Evolutionary conservation across 2,888 invertebrate genomes (phyloP), one percentile per base, ranked within the genome.

Genomic region (Drosophila neonasuta): DNA sequence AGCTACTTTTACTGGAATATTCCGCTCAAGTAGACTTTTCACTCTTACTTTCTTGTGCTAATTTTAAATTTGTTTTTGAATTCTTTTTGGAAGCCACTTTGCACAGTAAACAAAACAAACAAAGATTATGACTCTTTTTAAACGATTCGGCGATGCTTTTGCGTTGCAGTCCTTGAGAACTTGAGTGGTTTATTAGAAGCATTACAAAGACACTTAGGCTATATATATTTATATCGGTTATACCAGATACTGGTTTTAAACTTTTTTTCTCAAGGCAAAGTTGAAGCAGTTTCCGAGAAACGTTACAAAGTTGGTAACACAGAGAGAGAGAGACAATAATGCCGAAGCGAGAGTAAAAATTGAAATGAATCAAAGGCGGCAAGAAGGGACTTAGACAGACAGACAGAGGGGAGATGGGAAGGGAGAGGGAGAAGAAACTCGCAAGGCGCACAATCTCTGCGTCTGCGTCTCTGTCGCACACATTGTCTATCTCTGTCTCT

Each of bases 361-460:
- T 66, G 57, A 71, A 75, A 73, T 79, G 76, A 66, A 79, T 75
- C 76, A 79, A 69, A 69, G 51, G 52, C 39, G 3, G 13, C 39
- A 13, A 39, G n/a, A 13, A 39, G n/a, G 7, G 13, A 39, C 39
- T 13, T 6, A 11, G 59, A 64, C 52, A 41, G 45, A 54, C 55
- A 36, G 13, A 32, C 11, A 48, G 46, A 34, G 11, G 4, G 10
- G 10, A 10, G 17, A 9, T 11, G 17, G 34, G 10, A 1, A 20
- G 7, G 13, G 11, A 44, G 10, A 15, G 11, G 41, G 52, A 24
- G 56, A 52, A 48, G 29, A 15, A 42, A 34, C 51, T 66, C 57
- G 29, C n/a, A 67, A 46, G 36, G 59, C 39, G 36, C 49, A 54
- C 55, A 71, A 46, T 39, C 50, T 61, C 42, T 61, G 17, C 58